Evolutionary conservation across 2,797 vertebrate species (phyloP), one percentile per base, ranked within the genome.

Genomic region (Protosalanx chinensis): DNA sequence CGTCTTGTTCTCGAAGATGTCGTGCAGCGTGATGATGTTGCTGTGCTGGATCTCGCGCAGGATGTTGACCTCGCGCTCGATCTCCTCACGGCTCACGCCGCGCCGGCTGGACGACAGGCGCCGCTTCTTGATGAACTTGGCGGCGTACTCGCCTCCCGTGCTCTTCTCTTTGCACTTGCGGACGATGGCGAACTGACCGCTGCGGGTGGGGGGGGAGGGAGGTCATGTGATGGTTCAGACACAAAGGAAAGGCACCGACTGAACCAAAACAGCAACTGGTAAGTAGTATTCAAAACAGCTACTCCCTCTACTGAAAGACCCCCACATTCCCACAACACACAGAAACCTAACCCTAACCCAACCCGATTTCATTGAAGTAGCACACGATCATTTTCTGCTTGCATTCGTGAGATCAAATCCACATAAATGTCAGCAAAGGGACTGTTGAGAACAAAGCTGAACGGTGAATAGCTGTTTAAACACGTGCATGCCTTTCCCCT

Each of bases 61-160:
- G 88, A 99, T 99, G 90, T 96, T 94, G 84, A 98, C 97, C 88
- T 99, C 97, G 0, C 98, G 89, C 88, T 98, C 94, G 0, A 99
- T 99, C 93, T 99, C 98, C 79, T 99, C 97, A 0, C 96, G 91
- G 91, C 98, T 98, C 84, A 99, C 98, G 0, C 98, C 98, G 0
- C 97, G 91, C 1, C 97, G 95, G 85, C 98, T 99, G 68, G 97
- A 98, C 0, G 97, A 98, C 71, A 98, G 89, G 0, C 98, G 94
- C 0, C 98, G 93, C 88, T 98, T 99, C 92, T 98, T 99, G 87
- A 98, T 99, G 90, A 98, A 98, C 75, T 99, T 99, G 71, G 95
- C 98, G 0, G 97, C 97, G 0, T 96, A 99, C 51, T 98, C 98
- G 0, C 89, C 56, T 0, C 89, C 86, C 0, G 92, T 90, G 72